Evolutionary conservation across 1,140 invertebrate genomes (phyloP), one percentile per base, ranked within the genome.

Genomic region (Magallana angulata): DNA sequence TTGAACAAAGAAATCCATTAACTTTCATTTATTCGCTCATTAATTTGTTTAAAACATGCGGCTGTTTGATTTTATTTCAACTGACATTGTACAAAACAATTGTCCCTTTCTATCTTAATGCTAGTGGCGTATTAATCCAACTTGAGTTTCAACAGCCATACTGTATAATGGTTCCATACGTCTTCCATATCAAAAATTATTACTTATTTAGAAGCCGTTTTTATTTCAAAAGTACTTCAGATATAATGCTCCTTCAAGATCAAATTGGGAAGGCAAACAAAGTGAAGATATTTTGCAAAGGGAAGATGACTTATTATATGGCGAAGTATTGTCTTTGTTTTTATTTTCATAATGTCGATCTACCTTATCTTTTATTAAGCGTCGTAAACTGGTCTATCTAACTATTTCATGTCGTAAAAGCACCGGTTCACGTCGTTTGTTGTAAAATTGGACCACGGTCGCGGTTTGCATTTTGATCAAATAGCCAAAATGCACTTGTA

Each of bases 11-110:
- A 30, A 71, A n/a, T 71, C 11, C 7, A 71, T 30, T 30, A 71
- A 24, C 11, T 71, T 71, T 71, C 64, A 71, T 76, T 76, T 76
- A 76, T 76, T 76, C 30, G 68, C 30, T 71, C 64, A 71, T 76
- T 76, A 30, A 76, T 76, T 76, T 76, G 68, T 76, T 76, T 36
- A 76, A 76, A 30, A 30, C 36, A 76, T 76, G 68, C 68, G 24
- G 7, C 68, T 76, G 24, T 36, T 76, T 30, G 18, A 76, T 76
- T 76, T 76, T 30, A 12, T 36, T 48, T 48, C 36, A 48, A 48
- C 36, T 48, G 36, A 48, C 36, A 48, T 5, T 48, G 36, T 48
- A 48, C 36, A 48, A 48, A 48, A 48, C 36, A 48, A 5, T 5
- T 48, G 36, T 48, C 36, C 36, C 36, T 48, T 48, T 48, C 36